These are phyloP conservation scores for Phataginus tricuspis DNA, from an alignment of 2,797 vertebrate species.

Conservation along the genomic window DNA sequence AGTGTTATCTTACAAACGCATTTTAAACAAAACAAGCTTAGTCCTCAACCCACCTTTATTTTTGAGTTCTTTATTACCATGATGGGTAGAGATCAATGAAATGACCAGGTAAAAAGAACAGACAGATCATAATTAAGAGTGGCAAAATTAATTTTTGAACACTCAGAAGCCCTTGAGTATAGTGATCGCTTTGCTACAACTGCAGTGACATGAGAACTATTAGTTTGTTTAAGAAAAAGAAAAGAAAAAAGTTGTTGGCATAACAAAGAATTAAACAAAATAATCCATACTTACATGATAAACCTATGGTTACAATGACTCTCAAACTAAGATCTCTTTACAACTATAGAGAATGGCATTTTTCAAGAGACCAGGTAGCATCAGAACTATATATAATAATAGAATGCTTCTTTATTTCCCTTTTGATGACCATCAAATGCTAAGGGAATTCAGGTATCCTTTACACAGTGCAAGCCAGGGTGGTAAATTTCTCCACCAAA, in stretches of 20 bases:
- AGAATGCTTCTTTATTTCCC: background rate
- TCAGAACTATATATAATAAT: background rate
- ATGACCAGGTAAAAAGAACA: slow-evolving; percentile 50
- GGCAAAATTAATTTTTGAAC: slow-evolving; percentile 61
- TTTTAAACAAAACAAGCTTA: slow-evolving; percentile 52
- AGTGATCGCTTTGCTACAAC: slow-evolving; percentile 26
- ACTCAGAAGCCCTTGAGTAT: slow-evolving; percentile 22
- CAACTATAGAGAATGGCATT: background rate
- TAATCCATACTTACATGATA: background rate
- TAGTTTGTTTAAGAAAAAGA: slow-evolving; percentile 20
- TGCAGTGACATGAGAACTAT: background rate
- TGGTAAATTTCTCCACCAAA: background rate
- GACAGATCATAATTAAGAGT: slow-evolving; percentile 49
- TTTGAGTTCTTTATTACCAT: slow-evolving; percentile 27
- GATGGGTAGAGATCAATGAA: slow-evolving; percentile 39
- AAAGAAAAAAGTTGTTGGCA: background rate
- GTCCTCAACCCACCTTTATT: background rate
- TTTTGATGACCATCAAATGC: background rate
- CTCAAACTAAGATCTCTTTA: background rate
- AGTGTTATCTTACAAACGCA: background rate
- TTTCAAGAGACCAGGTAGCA: slow-evolving; percentile 15
- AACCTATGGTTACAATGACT: background rate
- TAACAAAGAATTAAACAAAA: background rate
- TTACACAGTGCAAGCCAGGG: background rate
- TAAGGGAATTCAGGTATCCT: background rate